Percentiles rank a stretch among this genome's conserved stretches.
Conservation (phyloP, 2,797 vertebrate species). For the Serranus cabrilla region DNA sequence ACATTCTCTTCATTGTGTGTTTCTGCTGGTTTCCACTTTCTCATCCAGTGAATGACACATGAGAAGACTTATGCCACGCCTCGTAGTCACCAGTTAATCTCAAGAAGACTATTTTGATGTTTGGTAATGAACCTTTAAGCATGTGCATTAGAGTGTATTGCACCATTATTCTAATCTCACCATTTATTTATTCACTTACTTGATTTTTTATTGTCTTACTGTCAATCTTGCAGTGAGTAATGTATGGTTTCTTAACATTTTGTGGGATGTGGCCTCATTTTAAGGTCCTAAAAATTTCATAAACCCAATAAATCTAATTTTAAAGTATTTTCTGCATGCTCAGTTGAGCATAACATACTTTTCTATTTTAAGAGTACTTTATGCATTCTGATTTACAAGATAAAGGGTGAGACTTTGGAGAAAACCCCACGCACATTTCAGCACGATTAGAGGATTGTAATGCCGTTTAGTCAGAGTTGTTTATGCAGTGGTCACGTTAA, state of each 20-base stretch:
- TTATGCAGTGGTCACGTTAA: constrained; percentile 10
- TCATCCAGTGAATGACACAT: constrained; percentile 47
- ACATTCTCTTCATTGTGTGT: constrained; percentile 55
- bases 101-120: constrained; percentile 1
- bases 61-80: constrained; percentile 16
- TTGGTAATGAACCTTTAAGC: constrained; percentile 3
- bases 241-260: neutral
- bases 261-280: neutral
- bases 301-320: neutral
- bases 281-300: neutral
- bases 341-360: neutral
- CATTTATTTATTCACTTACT: neutral
- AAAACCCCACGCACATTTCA: constrained; percentile 1
- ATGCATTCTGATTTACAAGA: neutral
- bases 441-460: neutral
- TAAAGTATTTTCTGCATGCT: neutral
- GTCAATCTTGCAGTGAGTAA: constrained; percentile 1
- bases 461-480: neutral
- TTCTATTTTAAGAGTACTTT: neutral
- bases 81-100: neutral
- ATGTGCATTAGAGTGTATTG: neutral
- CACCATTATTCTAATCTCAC: neutral
- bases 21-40: constrained; percentile 58
- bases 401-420: neutral
- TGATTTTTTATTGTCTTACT: neutral